These are phyloP conservation scores for Eurystomus glaucurus DNA, from an alignment of 2,797 vertebrate genomes.

Conservation along the genomic window DNA sequence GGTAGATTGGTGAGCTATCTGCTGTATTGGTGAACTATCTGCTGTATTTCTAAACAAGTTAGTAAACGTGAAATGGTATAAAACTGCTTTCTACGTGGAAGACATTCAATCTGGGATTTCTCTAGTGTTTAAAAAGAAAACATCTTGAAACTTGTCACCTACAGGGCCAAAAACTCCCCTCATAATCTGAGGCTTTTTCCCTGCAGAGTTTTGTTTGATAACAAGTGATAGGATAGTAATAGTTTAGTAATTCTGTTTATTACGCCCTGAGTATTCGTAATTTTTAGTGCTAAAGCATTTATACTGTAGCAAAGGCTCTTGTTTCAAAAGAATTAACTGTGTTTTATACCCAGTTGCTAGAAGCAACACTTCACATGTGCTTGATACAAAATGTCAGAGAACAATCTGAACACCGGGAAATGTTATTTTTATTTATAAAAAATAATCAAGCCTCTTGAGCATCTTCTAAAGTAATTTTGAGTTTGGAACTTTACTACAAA, in stretches of 20 bases:
- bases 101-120: neutral
- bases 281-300: neutral
- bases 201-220: neutral
- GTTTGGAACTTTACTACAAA: neutral
- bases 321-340: neutral
- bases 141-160: neutral
- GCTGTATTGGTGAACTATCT: neutral
- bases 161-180: neutral
- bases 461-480: neutral
- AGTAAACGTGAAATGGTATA: neutral
- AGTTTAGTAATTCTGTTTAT: neutral
- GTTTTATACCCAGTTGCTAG: neutral
- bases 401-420: neutral
- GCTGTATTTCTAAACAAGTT: neutral
- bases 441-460: neutral
- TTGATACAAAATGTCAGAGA: neutral
- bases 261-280: neutral
- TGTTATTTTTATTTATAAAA: neutral
- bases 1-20: neutral
- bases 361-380: neutral
- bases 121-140: neutral
- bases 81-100: constrained; percentile 15
- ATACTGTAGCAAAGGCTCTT: neutral
- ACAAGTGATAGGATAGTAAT: neutral
- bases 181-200: neutral